A percentile compares a stretch with the other conserved stretches of the same genome.
These are phyloP conservation scores for Eilema caniola DNA, from an alignment of 2,888 invertebrate species.

Conservation along the genomic window DNA sequence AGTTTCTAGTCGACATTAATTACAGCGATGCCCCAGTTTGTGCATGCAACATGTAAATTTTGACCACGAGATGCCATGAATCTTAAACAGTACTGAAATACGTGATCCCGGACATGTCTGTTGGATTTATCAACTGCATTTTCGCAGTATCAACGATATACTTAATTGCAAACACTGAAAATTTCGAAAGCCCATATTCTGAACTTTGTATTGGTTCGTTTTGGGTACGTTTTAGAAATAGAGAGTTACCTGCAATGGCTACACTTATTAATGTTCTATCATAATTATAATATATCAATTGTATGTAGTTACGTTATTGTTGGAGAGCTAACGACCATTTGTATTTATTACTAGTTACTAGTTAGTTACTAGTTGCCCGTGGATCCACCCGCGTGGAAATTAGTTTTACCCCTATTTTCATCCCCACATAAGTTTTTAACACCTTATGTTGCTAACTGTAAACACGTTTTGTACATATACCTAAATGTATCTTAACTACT, in stretches of 20 bases:
- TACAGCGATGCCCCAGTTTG: constrained; percentile 52
- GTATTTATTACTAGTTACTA: too few relatives aligned
- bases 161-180: constrained; percentile 1
- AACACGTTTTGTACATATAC: too few relatives aligned
- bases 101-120: constrained; percentile 26
- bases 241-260: background rate
- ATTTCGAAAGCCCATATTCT: background rate
- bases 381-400: too few relatives aligned
- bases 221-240: background rate
- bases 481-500: background rate
- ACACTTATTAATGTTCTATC: background rate
- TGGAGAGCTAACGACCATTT: background rate
- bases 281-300: too few relatives aligned
- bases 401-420: too few relatives aligned
- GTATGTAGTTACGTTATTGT: background rate
- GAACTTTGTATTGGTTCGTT: background rate
- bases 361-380: too few relatives aligned
- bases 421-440: too few relatives aligned
- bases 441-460: too few relatives aligned
- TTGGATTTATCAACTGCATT: constrained; percentile 27
- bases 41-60: constrained; percentile 54
- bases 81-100: constrained; percentile 48
- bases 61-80: constrained; percentile 54
- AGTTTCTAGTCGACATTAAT: constrained; percentile 47
- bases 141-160: constrained; percentile 20